Evolutionary conservation across 2,797 vertebrate species (phyloP), one percentile per base, ranked within the genome.

Genomic region (Scolopax rusticola): DNA sequence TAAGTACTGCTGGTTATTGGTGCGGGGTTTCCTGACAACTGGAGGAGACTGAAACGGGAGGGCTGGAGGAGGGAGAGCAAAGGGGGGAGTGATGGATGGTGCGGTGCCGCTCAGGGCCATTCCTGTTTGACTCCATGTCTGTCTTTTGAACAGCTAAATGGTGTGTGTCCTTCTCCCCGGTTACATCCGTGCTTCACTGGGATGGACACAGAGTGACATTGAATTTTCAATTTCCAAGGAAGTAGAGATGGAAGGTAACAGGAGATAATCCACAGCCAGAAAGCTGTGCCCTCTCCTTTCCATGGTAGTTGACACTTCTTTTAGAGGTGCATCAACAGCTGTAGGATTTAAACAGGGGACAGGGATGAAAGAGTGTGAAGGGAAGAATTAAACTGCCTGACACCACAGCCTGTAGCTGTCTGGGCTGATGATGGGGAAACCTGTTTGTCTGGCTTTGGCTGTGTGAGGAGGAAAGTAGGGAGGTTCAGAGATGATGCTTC

Each of bases 361-460:
- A 59, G 51, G 61, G 70, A 38, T n/a, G 13, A 63, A 68, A 40
- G 79, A 68, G 75, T 3, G 33, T 23, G 59, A 59, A 68, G 64
- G 48, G 27, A 56, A 65, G 82, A 70, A 54, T 9, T 77, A 73
- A 74, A 48, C 17, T 78, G 41, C 75, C 77, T 57, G 71, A 47
- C 68, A 75, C 48, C 56, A 24, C 61, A 69, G 85, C 65, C 47
- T 0, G 0, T 9, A 51, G 82, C 65, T 94, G 77, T 21, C 80
- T 93, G 90, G 70, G 68, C 70, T 83, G 78, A 32, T 10, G 30
- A 15, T 41, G 64, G 51, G 28, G 57, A 77, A 96, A 85, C 92
- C 88, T 69, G 78, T 96, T 93, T 59, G 89, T 64, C 93, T 87
- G 76, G 80, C 75, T 94, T 38, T 41, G 77, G 69, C 76, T 78